Conservation (phyloP, 2,113 vertebrate genomes). For the Haplochromis vanheusdeni region DNA sequence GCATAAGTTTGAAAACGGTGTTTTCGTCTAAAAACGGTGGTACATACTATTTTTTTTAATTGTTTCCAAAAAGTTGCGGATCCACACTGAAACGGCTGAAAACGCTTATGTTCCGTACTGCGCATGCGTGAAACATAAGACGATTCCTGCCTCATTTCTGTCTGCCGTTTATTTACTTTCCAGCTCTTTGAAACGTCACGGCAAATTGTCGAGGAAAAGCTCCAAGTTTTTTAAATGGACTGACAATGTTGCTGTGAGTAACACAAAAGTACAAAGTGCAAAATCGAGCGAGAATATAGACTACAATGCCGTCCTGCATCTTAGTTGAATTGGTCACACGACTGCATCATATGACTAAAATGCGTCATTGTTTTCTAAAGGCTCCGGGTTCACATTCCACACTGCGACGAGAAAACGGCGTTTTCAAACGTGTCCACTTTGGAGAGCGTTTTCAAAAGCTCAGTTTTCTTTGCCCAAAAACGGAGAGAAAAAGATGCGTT, state of each 20-base stretch:
- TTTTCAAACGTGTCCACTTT: background rate
- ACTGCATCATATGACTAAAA: background rate
- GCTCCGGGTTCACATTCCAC: background rate
- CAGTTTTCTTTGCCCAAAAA: background rate
- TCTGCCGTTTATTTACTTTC: background rate
- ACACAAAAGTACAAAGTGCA: background rate
- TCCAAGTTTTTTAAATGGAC: background rate
- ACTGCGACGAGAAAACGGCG: fast-evolving
- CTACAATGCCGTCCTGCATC: background rate
- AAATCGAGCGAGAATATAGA: background rate
- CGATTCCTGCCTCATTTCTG: fast-evolving
- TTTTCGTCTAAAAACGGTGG: background rate
- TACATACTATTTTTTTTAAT: background rate
- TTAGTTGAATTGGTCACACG: background rate
- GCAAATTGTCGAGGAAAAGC: background rate
- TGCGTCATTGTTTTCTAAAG: background rate
- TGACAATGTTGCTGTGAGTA: background rate
- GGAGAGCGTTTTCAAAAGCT: background rate
- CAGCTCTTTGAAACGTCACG: background rate
- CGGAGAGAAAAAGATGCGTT: background rate
- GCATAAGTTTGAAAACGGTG: fast-evolving
- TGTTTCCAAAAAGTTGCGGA: background rate
- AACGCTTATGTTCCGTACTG: background rate
- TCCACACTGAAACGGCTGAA: background rate
- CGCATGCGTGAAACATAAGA: background rate